These are phyloP conservation scores for Actenoides lindsayi DNA, from an alignment of 2,113 vertebrate genomes.

Conservation along the genomic window DNA sequence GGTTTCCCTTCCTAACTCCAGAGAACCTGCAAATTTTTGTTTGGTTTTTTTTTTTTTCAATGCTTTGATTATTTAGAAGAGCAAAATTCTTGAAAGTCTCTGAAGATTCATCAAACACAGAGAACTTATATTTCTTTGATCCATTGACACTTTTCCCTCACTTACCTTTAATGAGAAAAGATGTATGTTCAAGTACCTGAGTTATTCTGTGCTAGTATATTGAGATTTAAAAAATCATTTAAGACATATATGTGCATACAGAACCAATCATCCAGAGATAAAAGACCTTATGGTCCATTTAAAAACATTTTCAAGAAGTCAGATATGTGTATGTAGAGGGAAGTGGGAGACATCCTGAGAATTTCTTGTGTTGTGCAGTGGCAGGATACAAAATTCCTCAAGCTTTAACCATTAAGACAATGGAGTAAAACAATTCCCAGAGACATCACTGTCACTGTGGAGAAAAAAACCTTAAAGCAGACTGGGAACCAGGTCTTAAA, in stretches of 20 bases:
- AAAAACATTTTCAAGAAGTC: not conserved
- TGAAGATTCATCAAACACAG: not conserved
- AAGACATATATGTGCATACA: fast-evolving
- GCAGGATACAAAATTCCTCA: not conserved
- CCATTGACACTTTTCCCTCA: not conserved
- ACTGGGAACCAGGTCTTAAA: not conserved
- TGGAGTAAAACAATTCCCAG: not conserved
- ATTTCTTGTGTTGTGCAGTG: not conserved
- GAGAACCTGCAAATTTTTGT: not conserved
- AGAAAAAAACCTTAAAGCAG: not conserved
- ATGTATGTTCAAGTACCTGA: not conserved
- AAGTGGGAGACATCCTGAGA: not conserved
- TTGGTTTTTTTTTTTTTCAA: not conserved
- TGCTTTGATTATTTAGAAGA: not conserved
- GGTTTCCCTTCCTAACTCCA: not conserved
- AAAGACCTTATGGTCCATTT: not conserved
- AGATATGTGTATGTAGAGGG: not conserved
- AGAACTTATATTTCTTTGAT: not conserved
- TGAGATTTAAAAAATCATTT: not conserved
- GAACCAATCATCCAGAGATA: fast-evolving
- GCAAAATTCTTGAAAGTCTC: not conserved
- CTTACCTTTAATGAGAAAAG: not conserved
- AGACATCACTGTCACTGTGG: not conserved
- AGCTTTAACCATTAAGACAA: not conserved
- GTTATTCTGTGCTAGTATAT: not conserved